A percentile compares a stretch with the other conserved stretches of the same genome.
Evolutionary conservation across 1,140 invertebrate species (phyloP).

Genomic region (Phymorhynchus buccinoides): DNA sequence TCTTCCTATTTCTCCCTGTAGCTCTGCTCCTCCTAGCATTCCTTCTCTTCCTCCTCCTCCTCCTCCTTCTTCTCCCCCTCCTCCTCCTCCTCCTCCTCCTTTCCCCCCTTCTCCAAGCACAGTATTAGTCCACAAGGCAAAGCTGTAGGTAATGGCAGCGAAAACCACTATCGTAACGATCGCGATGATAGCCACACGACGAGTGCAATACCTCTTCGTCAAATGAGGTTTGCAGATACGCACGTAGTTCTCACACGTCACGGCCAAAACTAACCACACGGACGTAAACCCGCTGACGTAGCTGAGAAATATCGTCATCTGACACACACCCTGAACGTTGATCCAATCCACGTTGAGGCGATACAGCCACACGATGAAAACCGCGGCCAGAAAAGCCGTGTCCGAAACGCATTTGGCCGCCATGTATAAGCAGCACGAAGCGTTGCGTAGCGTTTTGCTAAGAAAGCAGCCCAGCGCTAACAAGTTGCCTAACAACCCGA

Average conservation of each 20-base stretch:
- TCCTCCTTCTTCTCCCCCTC: neutral
- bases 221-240: neutral
- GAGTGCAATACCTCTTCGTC: constrained; percentile 33
- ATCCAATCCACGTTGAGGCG: constrained; percentile 71
- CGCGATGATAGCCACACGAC: constrained; percentile 54
- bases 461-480: constrained; percentile 54
- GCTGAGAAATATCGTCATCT: constrained; percentile 65
- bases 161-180: constrained; percentile 51
- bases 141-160: constrained; percentile 58
- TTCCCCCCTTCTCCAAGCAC: neutral
- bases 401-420: constrained; percentile 55
- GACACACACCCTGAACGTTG: constrained; percentile 61
- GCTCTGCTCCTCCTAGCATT: neutral
- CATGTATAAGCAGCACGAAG: constrained; percentile 61
- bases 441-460: constrained; percentile 42
- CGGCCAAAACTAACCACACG: constrained; percentile 69
- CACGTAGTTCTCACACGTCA: constrained; percentile 53
- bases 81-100: neutral
- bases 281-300: constrained; percentile 69
- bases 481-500: constrained; percentile 56
- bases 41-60: neutral
- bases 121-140: constrained; percentile 60
- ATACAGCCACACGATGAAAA: constrained; percentile 75
- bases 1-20: neutral
- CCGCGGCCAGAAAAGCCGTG: constrained; percentile 52